phyloP scores from a whole-genome alignment of 2,888 invertebrate genomes.

The Eurytoma adleriae region DNA sequence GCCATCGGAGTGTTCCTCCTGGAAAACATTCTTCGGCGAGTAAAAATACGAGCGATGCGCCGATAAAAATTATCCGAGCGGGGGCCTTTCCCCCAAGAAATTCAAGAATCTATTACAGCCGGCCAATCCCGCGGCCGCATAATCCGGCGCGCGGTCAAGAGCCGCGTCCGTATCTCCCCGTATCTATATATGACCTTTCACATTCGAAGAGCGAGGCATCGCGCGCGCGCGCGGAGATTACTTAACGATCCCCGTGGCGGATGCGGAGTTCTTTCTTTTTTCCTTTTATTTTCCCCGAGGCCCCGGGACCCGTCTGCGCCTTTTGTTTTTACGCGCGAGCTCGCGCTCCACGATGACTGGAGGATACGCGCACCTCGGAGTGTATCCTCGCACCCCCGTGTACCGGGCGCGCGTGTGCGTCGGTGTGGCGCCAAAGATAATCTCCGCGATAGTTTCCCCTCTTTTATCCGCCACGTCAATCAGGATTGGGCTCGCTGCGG shows the following conservation, averaged over 20 bases:
- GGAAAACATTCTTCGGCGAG: no score
- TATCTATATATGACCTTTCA: slow-evolving; percentile 35
- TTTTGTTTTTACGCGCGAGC: slow-evolving; percentile 62
- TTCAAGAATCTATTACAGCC: neutral
- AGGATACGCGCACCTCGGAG: slow-evolving; percentile 22
- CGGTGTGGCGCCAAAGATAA: slow-evolving; percentile 73
- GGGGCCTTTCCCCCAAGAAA: neutral
- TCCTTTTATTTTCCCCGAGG: slow-evolving; percentile 50
- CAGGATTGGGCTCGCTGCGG: slow-evolving; percentile 74
- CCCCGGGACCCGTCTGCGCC: slow-evolving; percentile 33
- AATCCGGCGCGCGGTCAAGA: neutral
- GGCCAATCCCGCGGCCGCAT: neutral
- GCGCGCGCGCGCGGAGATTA: slow-evolving; percentile 11
- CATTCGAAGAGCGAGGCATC: neutral
- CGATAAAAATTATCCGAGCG: no score
- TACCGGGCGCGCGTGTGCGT: slow-evolving; percentile 5
- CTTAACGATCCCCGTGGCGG: slow-evolving; percentile 42
- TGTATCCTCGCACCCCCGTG: slow-evolving; percentile 56
- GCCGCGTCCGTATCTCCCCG: neutral
- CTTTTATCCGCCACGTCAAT: slow-evolving; percentile 72
- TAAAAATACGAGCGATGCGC: no score
- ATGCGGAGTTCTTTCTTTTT: neutral
- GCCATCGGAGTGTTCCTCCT: no score
- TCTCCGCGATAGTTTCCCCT: slow-evolving; percentile 71
- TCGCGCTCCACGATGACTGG: slow-evolving; percentile 63